phyloP scores from a whole-genome alignment of 2,888 invertebrate genomes.

The Asteroscopus sphinx region DNA sequence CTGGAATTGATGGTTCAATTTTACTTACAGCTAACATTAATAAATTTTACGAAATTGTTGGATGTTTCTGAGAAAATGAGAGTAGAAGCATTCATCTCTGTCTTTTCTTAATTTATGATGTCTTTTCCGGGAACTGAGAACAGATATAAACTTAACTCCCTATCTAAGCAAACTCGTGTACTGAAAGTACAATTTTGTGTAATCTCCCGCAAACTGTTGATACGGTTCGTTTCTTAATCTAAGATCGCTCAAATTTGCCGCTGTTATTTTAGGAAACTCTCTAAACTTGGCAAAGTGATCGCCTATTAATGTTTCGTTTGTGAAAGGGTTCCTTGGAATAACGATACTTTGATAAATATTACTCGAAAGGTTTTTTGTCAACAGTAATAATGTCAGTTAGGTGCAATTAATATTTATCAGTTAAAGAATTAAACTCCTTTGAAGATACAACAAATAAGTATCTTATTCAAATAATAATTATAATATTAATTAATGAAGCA shows the following conservation, averaged over 20 bases:
- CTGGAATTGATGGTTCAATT: too few species aligned
- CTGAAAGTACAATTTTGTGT: constrained; percentile 31
- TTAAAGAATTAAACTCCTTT: not conserved
- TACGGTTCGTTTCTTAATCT: constrained; percentile 36
- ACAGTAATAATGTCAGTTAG: not conserved
- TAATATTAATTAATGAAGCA: too few species aligned
- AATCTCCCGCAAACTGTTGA: constrained; percentile 32
- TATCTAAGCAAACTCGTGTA: constrained; percentile 13
- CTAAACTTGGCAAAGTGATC: constrained; percentile 30
- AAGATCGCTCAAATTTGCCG: constrained; percentile 32
- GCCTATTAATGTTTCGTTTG: constrained; percentile 18
- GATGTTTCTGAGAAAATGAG: too few species aligned
- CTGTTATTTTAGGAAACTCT: constrained; percentile 41
- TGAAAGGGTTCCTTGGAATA: constrained; percentile 11
- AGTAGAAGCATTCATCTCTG: too few species aligned
- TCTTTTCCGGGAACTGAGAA: not conserved
- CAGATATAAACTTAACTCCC: constrained; percentile 5
- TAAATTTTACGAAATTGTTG: too few species aligned
- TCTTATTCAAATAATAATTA: not conserved
- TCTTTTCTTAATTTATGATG: not conserved
- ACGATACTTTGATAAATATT: constrained; percentile 20
- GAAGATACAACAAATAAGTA: not conserved
- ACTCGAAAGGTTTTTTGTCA: constrained; percentile 5
- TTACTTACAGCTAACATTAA: too few species aligned
- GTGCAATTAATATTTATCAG: not conserved